Percentiles rank a stretch among this genome's conserved stretches.
Conservation (phyloP, 2,797 vertebrate genomes). For the Sus cebifrons region DNA sequence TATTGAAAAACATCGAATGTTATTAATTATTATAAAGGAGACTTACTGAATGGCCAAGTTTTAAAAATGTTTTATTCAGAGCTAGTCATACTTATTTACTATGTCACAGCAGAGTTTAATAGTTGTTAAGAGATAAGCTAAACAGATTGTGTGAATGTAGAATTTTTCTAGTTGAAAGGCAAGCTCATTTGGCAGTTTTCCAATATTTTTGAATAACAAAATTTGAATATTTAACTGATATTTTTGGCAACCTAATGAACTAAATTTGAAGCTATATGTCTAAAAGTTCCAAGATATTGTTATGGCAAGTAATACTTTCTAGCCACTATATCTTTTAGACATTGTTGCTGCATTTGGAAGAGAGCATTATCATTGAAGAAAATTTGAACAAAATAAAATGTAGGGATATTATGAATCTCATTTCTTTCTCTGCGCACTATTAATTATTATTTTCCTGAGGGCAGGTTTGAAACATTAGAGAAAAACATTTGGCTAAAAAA, state of each 20-base stretch:
- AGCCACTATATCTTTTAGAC: not conserved
- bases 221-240: not conserved
- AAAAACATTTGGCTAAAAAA: not conserved
- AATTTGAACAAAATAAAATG: not conserved
- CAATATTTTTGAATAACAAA: slow-evolving; percentile 14
- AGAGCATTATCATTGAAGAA: not conserved
- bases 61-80: slow-evolving; percentile 50
- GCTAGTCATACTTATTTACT: not conserved
- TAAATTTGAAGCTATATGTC: not conserved
- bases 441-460: slow-evolving; percentile 17
- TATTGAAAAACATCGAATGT: not conserved
- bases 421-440: not conserved
- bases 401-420: not conserved
- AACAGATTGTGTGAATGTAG: not conserved
- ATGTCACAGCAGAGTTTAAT: not conserved
- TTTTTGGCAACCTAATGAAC: not conserved
- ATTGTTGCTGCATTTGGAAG: not conserved
- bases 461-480: slow-evolving; percentile 9
- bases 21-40: slow-evolving; percentile 5
- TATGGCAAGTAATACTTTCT: not conserved
- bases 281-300: not conserved
- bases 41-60: not conserved
- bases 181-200: slow-evolving; percentile 12
- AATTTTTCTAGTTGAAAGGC: slow-evolving; percentile 44
- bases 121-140: slow-evolving; percentile 12